Conservation (phyloP, 2,113 vertebrate species). For the Cryptotis parvus region DNA sequence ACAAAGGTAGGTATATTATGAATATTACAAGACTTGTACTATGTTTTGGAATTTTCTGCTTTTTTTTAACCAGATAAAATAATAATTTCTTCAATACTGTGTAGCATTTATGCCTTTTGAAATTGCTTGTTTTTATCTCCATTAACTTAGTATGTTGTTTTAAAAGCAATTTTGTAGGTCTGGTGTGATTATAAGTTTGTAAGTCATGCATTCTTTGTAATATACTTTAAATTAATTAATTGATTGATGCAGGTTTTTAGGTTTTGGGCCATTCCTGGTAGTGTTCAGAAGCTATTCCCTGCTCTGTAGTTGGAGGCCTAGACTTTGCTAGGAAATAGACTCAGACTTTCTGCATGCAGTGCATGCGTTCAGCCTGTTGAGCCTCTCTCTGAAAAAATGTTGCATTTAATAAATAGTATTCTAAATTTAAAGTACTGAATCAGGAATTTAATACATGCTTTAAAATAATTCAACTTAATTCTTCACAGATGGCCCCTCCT, state of each 20-base stretch:
- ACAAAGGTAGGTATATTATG: not conserved
- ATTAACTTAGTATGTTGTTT: constrained; percentile 52
- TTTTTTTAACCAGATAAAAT: not conserved
- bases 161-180: constrained; percentile 62
- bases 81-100: constrained; percentile 34
- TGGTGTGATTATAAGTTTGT: constrained; percentile 26
- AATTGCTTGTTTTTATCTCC: constrained; percentile 20
- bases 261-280: too few species aligned
- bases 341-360: too few species aligned
- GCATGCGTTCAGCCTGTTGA: too few species aligned
- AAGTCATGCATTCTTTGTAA: not conserved
- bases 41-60: not conserved
- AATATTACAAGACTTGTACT: constrained; percentile 32
- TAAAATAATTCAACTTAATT: constrained; percentile 79
- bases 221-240: constrained; percentile 53
- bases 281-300: too few species aligned
- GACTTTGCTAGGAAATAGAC: too few species aligned
- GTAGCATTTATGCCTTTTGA: not conserved
- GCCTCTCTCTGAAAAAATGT: too few species aligned
- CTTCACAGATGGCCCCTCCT: constrained; percentile 90
- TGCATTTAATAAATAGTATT: constrained; percentile 58
- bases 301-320: too few species aligned
- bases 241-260: too few species aligned
- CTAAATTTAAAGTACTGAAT: constrained; percentile 62
- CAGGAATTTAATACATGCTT: constrained; percentile 60